Percentiles rank a stretch among this genome's conserved stretches.
Evolutionary conservation across 1,140 invertebrate genomes (phyloP).

Genomic region (Neuroterus valhalla): DNA sequence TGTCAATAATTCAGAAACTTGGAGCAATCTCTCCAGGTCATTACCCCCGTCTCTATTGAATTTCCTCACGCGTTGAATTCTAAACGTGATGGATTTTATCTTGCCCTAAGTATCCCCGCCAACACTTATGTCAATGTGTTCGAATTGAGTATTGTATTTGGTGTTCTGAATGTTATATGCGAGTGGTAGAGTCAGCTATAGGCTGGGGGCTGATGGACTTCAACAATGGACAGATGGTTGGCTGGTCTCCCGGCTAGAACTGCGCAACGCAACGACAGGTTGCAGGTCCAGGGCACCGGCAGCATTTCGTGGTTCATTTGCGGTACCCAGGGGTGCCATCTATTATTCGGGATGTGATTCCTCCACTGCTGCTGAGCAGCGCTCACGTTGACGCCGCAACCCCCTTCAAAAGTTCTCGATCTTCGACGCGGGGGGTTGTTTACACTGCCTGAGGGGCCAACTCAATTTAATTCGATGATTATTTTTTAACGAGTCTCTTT

Average conservation of each 20-base stretch:
- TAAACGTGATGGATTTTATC: slow-evolving; percentile 50
- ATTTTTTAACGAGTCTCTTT: slow-evolving; percentile 72
- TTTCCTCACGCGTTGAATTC: slow-evolving; percentile 32
- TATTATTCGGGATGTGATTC: slow-evolving; percentile 70
- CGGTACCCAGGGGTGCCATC: slow-evolving; percentile 75
- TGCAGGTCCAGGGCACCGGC: slow-evolving; percentile 66
- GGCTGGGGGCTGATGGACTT: slow-evolving; percentile 28
- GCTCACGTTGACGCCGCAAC: slow-evolving; percentile 35
- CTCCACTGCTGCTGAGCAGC: slow-evolving; percentile 44
- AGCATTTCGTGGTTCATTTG: slow-evolving; percentile 77
- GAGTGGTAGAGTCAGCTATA: neutral
- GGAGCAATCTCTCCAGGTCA: slow-evolving; percentile 11
- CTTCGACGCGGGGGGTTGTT: slow-evolving; percentile 66
- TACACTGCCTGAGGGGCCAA: slow-evolving; percentile 65
- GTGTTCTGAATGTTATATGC: neutral
- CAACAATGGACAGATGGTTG: slow-evolving; percentile 68
- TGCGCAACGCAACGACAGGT: slow-evolving; percentile 72
- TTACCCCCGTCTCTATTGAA: slow-evolving; percentile 16
- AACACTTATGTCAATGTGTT: slow-evolving; percentile 38
- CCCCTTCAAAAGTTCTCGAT: slow-evolving; percentile 45
- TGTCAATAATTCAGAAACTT: neutral
- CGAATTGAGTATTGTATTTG: slow-evolving; percentile 13
- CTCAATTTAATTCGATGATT: slow-evolving; percentile 75
- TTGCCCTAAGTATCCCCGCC: slow-evolving; percentile 49
- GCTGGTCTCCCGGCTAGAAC: slow-evolving; percentile 55